Percentiles rank a stretch among this genome's conserved stretches.
These are phyloP conservation scores for Philypnodon macrostomus DNA, from an alignment of 2,797 vertebrate genomes.

Conservation along the genomic window DNA sequence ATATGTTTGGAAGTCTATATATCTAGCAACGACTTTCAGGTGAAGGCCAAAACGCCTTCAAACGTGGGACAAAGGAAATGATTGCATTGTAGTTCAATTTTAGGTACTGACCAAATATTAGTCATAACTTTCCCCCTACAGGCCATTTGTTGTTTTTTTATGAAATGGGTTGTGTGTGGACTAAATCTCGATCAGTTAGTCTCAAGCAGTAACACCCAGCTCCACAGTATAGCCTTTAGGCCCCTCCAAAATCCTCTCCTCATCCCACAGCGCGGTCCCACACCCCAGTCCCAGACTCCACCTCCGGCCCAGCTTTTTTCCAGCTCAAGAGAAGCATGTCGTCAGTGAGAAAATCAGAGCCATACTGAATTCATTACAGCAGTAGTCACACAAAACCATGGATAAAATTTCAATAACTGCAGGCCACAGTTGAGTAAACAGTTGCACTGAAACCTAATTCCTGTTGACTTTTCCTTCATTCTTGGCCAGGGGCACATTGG, in stretches of 20 bases:
- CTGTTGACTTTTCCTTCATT: slow-evolving; percentile 99
- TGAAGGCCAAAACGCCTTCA: too few relatives aligned
- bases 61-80: too few relatives aligned
- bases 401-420: slow-evolving; percentile 99
- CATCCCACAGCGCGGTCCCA: slow-evolving; percentile 20
- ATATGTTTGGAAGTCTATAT: background rate
- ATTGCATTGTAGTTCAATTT: too few relatives aligned
- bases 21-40: too few relatives aligned
- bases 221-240: slow-evolving; percentile 30
- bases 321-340: slow-evolving; percentile 83
- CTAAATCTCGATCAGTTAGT: slow-evolving; percentile 9
- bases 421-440: slow-evolving; percentile 99
- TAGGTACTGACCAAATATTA: too few relatives aligned
- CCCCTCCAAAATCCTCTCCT: slow-evolving; percentile 35
- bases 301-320: slow-evolving; percentile 56
- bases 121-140: too few relatives aligned
- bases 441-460: slow-evolving; percentile 99
- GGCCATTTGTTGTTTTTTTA: background rate
- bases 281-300: slow-evolving; percentile 27
- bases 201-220: slow-evolving; percentile 7
- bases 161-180: background rate
- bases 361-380: slow-evolving; percentile 98
- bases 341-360: slow-evolving; percentile 89
- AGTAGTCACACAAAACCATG: slow-evolving; percentile 98
- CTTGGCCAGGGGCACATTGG: slow-evolving; percentile 94